Evolutionary conservation across 2,888 invertebrate genomes (phyloP).

Genomic region (Caenorhabditis sp.): DNA sequence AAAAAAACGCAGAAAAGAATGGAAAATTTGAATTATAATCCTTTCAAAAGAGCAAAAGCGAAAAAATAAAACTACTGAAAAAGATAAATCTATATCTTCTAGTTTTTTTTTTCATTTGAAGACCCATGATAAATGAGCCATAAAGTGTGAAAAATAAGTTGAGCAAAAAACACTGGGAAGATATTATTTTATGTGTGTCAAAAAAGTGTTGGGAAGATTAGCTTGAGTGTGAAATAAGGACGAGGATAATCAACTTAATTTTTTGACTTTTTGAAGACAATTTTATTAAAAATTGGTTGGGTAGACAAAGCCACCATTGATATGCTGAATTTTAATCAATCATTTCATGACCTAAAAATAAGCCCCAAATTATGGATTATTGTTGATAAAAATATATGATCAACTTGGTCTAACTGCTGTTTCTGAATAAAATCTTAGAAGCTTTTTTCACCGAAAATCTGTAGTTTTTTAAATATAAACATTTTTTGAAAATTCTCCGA

Average conservation of each 20-base stretch:
- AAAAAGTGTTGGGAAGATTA: background rate
- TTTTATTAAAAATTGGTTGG: no score
- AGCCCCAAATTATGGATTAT: no score
- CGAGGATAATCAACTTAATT: background rate
- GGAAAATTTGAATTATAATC: slow-evolving; percentile 40
- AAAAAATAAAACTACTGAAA: background rate
- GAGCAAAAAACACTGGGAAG: background rate
- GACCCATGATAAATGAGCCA: background rate
- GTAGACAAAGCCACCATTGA: no score
- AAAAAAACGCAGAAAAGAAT: slow-evolving; percentile 26
- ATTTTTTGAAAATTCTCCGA: no score
- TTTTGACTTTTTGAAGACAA: no score
- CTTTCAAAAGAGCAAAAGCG: slow-evolving; percentile 31
- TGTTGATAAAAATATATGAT: no score
- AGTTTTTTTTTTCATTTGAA: background rate
- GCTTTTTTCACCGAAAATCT: no score
- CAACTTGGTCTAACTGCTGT: no score
- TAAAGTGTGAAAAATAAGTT: slow-evolving; percentile 1
- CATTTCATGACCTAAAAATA: no score
- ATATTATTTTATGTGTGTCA: background rate
- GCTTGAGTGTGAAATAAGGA: background rate
- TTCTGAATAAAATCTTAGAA: no score
- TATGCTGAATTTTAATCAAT: no score
- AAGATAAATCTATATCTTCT: slow-evolving; percentile 1
- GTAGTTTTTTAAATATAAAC: no score